phyloP scores from a whole-genome alignment of 1,140 invertebrate genomes.

The Phymastichus coffea region DNA sequence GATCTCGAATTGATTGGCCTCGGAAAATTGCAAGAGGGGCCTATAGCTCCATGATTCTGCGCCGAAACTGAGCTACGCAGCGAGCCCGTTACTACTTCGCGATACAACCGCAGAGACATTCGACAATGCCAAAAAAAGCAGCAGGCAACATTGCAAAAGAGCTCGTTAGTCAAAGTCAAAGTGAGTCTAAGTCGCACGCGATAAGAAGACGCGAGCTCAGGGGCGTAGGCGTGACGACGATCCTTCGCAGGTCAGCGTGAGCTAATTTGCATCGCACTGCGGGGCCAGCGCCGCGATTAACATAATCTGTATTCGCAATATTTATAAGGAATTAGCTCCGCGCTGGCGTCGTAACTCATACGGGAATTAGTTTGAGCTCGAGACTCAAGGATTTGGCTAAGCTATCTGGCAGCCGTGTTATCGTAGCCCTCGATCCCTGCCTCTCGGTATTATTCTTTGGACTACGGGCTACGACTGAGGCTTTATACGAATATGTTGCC shows the following conservation, averaged over 20 bases:
- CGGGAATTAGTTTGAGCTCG: slow-evolving; percentile 56
- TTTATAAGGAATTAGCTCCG: slow-evolving; percentile 57
- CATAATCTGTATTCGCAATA: slow-evolving; percentile 59
- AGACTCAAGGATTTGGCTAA: slow-evolving; percentile 55
- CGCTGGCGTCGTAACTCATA: slow-evolving; percentile 51
- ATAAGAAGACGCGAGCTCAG: not conserved
- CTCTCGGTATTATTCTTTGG: not conserved
- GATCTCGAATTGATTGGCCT: no score
- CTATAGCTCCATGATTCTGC: no score
- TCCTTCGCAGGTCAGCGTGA: not conserved
- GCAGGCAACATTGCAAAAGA: not conserved
- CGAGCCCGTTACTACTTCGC: no score
- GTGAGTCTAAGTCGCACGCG: not conserved
- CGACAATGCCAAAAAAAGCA: no score
- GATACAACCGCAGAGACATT: no score
- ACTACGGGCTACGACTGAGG: not conserved
- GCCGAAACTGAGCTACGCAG: no score
- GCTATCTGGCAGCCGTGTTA: slow-evolving; percentile 36
- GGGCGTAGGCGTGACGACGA: not conserved
- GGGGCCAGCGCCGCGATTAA: slow-evolving; percentile 43
- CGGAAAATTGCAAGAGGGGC: no score
- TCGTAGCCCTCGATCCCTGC: not conserved
- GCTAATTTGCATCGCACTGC: not conserved
- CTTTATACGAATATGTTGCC: not conserved
- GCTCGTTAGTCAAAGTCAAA: not conserved